Conservation (phyloP, 2,888 invertebrate genomes). For the Drosophila picticornis region DNA sequence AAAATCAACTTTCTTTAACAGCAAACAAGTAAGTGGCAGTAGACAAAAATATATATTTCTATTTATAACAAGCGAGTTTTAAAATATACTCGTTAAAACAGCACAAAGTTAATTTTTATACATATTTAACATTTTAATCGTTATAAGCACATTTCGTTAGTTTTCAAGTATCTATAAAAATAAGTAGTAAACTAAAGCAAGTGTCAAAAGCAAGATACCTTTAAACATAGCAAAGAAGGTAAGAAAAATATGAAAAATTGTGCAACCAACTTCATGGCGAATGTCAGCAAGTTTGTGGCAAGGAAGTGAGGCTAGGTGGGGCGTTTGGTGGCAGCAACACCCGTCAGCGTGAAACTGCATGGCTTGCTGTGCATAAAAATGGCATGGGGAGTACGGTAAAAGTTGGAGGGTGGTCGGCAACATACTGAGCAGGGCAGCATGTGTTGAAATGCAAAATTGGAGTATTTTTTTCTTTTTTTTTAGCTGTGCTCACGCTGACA, state of each 20-base stretch:
- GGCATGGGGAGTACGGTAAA: constrained; percentile 15
- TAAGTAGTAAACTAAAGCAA: neutral
- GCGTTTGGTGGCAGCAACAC: constrained; percentile 62
- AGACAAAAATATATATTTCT: neutral
- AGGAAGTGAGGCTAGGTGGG: constrained; percentile 6
- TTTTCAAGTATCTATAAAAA: neutral
- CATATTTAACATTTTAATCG: neutral
- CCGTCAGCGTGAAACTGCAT: constrained; percentile 73
- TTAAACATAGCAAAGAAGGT: constrained; percentile 3
- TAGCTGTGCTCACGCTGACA: constrained; percentile 55
- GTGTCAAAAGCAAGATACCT: constrained; percentile 54
- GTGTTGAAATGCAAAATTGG: constrained; percentile 76
- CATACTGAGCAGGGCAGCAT: constrained; percentile 42
- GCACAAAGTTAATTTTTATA: no score
- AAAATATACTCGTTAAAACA: neutral
- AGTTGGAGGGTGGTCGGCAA: no score
- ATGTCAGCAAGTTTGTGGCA: constrained; percentile 70
- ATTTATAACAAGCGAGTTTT: neutral
- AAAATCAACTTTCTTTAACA: neutral
- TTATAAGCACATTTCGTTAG: neutral
- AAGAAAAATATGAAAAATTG: constrained; percentile 38
- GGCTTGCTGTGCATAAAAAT: constrained; percentile 74
- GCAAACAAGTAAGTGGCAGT: neutral
- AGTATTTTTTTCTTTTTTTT: constrained; percentile 31
- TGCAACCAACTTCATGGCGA: constrained; percentile 59